Percentiles rank a stretch among this genome's conserved stretches.
phyloP scores from a whole-genome alignment of 1,140 invertebrate species.

The Drosophila chauvacae region DNA sequence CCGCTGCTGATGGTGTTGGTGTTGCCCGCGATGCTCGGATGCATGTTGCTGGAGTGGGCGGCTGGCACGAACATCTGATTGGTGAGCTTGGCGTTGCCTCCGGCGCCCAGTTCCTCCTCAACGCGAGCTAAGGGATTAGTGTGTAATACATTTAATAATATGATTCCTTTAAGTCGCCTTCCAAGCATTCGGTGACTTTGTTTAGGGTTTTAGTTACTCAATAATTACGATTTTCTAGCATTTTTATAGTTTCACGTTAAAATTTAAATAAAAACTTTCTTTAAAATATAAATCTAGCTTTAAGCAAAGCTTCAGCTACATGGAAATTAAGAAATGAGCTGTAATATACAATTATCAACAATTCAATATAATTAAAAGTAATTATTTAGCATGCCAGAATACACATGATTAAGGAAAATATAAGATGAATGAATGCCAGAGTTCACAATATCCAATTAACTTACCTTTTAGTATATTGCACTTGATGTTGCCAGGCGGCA shows the following conservation, averaged over 20 bases:
- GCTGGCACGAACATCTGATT: slow-evolving; percentile 86
- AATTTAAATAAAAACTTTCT: background rate
- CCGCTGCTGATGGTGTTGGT: slow-evolving; percentile 34
- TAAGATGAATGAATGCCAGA: background rate
- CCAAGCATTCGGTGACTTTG: too few species aligned
- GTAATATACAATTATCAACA: background rate
- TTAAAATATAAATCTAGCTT: background rate
- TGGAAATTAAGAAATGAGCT: background rate
- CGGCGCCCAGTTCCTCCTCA: slow-evolving; percentile 86
- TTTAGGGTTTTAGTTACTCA: background rate
- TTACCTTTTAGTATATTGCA: slow-evolving; percentile 97
- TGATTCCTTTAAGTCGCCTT: background rate
- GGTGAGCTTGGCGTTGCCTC: slow-evolving; percentile 85
- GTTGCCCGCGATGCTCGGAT: slow-evolving; percentile 45
- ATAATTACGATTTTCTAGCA: background rate
- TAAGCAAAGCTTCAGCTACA: background rate
- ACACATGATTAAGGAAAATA: background rate
- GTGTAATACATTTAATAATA: background rate
- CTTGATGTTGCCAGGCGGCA: slow-evolving; percentile 95
- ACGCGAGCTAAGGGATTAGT: slow-evolving; percentile 85
- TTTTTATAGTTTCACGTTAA: background rate
- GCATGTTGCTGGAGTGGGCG: slow-evolving; percentile 65
- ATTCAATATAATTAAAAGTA: slow-evolving; percentile 1
- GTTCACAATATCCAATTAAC: background rate
- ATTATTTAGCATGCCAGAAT: background rate